phyloP scores from a whole-genome alignment of 2,888 invertebrate species.

The Rhorus exstirpatorius region DNA sequence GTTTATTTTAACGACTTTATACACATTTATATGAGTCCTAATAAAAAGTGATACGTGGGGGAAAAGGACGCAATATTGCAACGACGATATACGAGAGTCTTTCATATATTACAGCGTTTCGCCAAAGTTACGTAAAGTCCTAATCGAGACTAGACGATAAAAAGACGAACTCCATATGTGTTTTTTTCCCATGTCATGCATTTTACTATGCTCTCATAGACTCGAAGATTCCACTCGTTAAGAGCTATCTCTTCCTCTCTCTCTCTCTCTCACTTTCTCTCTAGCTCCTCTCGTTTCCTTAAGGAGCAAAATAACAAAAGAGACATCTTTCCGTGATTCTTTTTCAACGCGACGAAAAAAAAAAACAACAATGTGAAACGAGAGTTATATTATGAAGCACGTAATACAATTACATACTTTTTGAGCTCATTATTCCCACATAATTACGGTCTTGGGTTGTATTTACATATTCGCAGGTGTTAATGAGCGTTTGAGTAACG shows the following conservation, averaged over 20 bases:
- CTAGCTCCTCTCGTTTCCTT: constrained; percentile 26
- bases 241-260: neutral
- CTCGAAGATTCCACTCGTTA: constrained; percentile 24
- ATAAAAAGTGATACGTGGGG: constrained; percentile 30
- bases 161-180: neutral
- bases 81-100: constrained; percentile 17
- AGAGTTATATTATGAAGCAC: constrained; percentile 40
- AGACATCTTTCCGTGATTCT: constrained; percentile 13
- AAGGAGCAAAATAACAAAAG: constrained; percentile 17
- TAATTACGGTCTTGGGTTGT: neutral
- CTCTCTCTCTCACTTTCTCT: neutral
- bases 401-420: constrained; percentile 32
- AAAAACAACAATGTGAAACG: constrained; percentile 60
- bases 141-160: constrained; percentile 45
- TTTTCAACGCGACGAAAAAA: constrained; percentile 26
- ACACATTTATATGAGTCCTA: constrained; percentile 21
- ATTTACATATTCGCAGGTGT: constrained; percentile 14
- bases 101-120: constrained; percentile 21
- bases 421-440: constrained; percentile 20
- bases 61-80: constrained; percentile 56
- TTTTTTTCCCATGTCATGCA: constrained; percentile 47
- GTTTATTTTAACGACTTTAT: constrained; percentile 36
- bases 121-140: constrained; percentile 55
- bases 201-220: constrained; percentile 11
- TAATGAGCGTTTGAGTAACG: constrained; percentile 7